Base-by-base conservation (phyloP, 2,797 vertebrate genomes). In the Salmo trutta region DNA sequence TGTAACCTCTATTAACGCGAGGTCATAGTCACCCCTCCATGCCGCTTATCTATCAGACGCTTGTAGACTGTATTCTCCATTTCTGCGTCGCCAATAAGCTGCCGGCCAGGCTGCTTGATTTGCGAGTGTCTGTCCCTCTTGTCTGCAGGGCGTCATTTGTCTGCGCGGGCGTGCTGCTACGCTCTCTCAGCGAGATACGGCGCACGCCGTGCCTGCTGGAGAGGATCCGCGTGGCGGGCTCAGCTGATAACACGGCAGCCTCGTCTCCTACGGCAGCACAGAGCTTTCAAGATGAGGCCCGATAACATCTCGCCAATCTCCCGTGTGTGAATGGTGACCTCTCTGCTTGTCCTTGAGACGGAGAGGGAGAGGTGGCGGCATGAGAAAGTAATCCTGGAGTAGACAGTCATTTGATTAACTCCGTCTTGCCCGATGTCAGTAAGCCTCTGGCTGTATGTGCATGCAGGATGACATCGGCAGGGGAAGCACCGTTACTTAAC, bases 261-360 rank as follows among this genome's bases (percentile, higher is more conserved):
- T 7, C n/a, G n/a, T 59, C 19, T 59, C 54, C 6, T 59, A 59
- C 17, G 5, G 2, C 54, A 7, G 16, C 83, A 67, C 86, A 81
- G 84, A 75, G 78, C 83, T 85, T 89, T 84, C 87, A 86, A 74
- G 73, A 77, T 56, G 16, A 17, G 17, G 54, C 19, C 17, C 5
- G 73, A 89, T 89, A n/a, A 68, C 77, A 78, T 89, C 65, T 56
- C 14, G 69, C 74, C 59, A 74, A 52, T 89, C 87, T 85, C 75
- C 83, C 36, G 70, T 36, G 0, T 27, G 68, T 78, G 78, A 89
- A 85, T 83, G 77, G 82, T 85, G 86, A 78, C 82, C 41, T 47
- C 82, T 74, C 82, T 74, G 77, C 77, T 7, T 84, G 80, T 84
- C 80, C 84, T 88, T 82, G 78, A 82, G 53, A 76, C 51, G 77